Base-by-base conservation (phyloP, 2,113 vertebrate species). In the Phylloscopus trochiloides region DNA sequence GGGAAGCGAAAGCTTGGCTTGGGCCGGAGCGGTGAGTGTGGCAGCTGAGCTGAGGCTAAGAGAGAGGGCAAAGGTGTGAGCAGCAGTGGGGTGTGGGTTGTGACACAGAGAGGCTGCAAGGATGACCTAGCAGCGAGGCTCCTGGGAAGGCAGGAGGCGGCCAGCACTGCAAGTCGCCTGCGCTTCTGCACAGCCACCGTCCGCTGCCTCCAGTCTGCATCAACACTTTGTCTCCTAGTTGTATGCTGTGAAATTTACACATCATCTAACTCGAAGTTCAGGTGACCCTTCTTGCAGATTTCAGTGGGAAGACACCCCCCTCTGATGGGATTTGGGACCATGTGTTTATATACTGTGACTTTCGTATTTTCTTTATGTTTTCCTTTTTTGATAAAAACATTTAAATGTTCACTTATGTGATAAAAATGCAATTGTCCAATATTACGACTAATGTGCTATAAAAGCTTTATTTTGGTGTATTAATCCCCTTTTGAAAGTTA, bases 81-180 rank as follows among this genome's bases (percentile, higher is more conserved):
- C 24, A 65, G 24, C 21, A 51, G 7, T 10, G 51, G 12, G 14
- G 3, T 28, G 38, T 20, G 16, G 12, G 9, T 10, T 50, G 17
- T 0, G 1, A 59, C 29, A 47, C 0, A 58, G 10, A 2, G 19
- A 43, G 4, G 1, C 4, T 32, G 7, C 7, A 51, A 71, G 36
- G 8, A 7, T 21, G 32, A 61, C 6, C 0, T 1, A 7, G 24
- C 16, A 54, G 7, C 1, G 4, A 54, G 22, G 62, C 34, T 81
- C 20, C 34, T 20, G 29, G 55, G 25, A 82, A 90, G 71, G 29
- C 5, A 78, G 34, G 4, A 47, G 21, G 8, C 34, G 16, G 10
- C 10, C 48, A 45, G 9, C 0, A 0, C 21, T 32, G 48, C 11
- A 14, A 70, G 6, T 3, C 0, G 0, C 25, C 26, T 66, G 71